Evolutionary conservation across 2,888 invertebrate genomes (phyloP).

Genomic region (Desoria tigrina): DNA sequence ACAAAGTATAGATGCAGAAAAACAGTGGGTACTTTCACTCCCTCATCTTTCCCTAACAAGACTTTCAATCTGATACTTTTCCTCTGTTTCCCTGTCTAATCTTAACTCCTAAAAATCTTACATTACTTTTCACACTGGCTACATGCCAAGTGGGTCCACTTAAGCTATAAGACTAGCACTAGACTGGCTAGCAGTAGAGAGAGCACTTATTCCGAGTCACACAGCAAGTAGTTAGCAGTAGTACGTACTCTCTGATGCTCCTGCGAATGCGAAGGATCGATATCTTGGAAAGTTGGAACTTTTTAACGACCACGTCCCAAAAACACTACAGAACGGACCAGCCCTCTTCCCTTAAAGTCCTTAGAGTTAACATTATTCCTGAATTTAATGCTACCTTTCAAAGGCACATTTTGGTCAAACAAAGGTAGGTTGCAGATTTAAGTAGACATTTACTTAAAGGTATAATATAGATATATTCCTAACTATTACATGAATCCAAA

Average conservation of each 20-base stretch:
- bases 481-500: too few species aligned
- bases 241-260: neutral
- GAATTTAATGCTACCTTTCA: too few species aligned
- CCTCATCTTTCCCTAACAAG: neutral
- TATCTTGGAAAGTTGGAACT: neutral
- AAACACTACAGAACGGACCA: neutral
- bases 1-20: neutral
- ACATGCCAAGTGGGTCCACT: constrained; percentile 8
- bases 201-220: neutral
- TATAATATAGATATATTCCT: too few species aligned
- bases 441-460: too few species aligned
- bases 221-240: neutral
- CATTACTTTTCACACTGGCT: constrained; percentile 8
- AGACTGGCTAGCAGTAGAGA: too few species aligned
- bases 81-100: neutral
- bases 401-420: too few species aligned
- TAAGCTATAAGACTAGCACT: constrained; percentile 3
- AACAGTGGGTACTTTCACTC: neutral
- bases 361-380: too few species aligned
- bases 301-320: constrained; percentile 1
- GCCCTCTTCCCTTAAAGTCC: neutral
- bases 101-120: neutral
- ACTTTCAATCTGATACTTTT: neutral
- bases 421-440: constrained; percentile 2
- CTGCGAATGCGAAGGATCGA: constrained; percentile 5